Conservation (phyloP, 2,113 vertebrate genomes). For the cattle (Bos taurus) region ARS-UCD2.0 NC_037352.1:36376001-36376500, state of each 20-base stretch:
- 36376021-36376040: conserved; percentile 77
- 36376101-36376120: conserved; percentile 77
- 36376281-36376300: conserved; percentile 86
- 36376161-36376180: conserved; percentile 79
- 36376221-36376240: conserved; percentile 75
- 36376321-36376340: conserved; percentile 80
- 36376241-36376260: conserved; percentile 77
- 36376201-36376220: conserved; percentile 79
- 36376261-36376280: conserved; percentile 78
- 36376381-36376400: conserved; percentile 75
- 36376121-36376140: conserved; percentile 79
- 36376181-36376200: conserved; percentile 74
- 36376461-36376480: conserved; percentile 78
- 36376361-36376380: conserved; percentile 77
- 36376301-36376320: conserved; percentile 85
- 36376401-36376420: conserved; percentile 75
- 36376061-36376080: conserved; percentile 77
- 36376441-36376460: conserved; percentile 78
- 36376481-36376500: conserved; percentile 76
- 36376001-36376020: conserved; percentile 78
- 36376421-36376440: conserved; percentile 75
- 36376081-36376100: conserved; percentile 78
- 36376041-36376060: conserved; percentile 77
- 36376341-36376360: conserved; percentile 75
- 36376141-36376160: conserved; percentile 77